Evolutionary conservation across 2,797 vertebrate genomes (phyloP).

Genomic region (Sebastes minor): DNA sequence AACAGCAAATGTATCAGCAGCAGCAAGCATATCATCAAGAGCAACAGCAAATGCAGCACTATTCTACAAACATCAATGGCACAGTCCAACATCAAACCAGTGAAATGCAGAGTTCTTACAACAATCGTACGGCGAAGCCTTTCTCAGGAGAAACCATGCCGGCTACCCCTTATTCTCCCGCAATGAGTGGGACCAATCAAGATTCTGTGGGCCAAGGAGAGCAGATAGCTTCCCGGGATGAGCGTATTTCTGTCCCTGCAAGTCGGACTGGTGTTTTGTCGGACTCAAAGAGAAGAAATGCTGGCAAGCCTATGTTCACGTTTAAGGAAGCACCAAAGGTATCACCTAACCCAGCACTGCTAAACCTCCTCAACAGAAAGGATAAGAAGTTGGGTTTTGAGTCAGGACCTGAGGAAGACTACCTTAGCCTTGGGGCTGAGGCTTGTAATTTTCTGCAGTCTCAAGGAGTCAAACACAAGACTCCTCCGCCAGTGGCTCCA

Average conservation of each 20-base stretch:
- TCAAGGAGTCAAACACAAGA: conserved; percentile 88
- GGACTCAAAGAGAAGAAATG: conserved; percentile 86
- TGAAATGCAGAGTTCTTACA: conserved; percentile 79
- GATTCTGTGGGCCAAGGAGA: conserved; percentile 86
- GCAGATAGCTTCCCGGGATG: conserved; percentile 94
- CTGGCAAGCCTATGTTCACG: conserved; percentile 94
- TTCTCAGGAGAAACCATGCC: conserved; percentile 84
- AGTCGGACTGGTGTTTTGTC: conserved; percentile 91
- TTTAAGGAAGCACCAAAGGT: conserved; percentile 94
- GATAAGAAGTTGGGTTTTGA: conserved; percentile 91
- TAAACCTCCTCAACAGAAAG: conserved; percentile 90
- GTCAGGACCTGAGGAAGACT: conserved; percentile 96
- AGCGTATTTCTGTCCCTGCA: conserved; percentile 94
- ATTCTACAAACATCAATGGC: conserved; percentile 86
- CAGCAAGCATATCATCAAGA: conserved; percentile 74
- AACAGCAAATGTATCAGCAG: conserved; percentile 75
- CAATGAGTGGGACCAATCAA: conserved; percentile 80
- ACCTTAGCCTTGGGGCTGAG: conserved; percentile 97
- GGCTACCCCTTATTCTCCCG: conserved; percentile 81
- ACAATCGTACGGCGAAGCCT: conserved; percentile 90
- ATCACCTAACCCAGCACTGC: conserved; percentile 91
- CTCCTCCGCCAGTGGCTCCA: conserved; percentile 95
- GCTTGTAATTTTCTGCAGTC: conserved; percentile 98
- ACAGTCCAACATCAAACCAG: conserved; percentile 78
- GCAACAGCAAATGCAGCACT: conserved; percentile 79